Percentiles rank a stretch among this genome's conserved stretches.
These are phyloP conservation scores for Prorops nasuta DNA, from an alignment of 1,140 invertebrate species.

Conservation along the genomic window DNA sequence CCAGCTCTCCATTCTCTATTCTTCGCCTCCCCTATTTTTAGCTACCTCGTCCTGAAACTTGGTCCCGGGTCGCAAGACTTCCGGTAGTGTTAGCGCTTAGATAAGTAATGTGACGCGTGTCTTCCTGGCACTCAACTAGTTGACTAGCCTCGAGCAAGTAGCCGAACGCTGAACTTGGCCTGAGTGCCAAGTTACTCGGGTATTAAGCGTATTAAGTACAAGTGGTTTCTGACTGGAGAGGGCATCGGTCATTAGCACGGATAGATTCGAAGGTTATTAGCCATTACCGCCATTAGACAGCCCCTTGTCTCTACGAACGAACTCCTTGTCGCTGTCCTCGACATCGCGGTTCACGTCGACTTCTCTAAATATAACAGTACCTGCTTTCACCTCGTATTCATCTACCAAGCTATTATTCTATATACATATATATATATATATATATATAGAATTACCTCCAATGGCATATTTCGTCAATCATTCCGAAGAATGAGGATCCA, in stretches of 20 bases:
- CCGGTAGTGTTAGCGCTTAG: conserved; percentile 27
- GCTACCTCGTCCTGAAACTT: conserved; percentile 3
- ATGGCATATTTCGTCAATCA: too few species aligned
- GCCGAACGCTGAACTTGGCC: conserved; percentile 29
- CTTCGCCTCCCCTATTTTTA: conserved; percentile 7
- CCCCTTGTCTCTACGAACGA: conserved; percentile 27
- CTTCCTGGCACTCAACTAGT: conserved; percentile 13
- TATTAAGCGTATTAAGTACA: conserved; percentile 46
- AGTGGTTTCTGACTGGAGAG: conserved; percentile 35
- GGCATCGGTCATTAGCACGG: conserved; percentile 48
- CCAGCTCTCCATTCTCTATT: conserved; percentile 4
- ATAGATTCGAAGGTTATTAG: conserved; percentile 53
- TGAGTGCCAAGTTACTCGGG: conserved; percentile 44
- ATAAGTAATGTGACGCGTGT: conserved; percentile 39
- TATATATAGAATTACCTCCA: too few species aligned
- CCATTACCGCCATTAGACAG: conserved; percentile 43
- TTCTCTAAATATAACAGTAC: too few species aligned
- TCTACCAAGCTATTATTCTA: too few species aligned
- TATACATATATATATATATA: too few species aligned
- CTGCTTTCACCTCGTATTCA: too few species aligned
- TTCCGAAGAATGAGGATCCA: too few species aligned
- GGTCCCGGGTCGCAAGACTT: conserved; percentile 11
- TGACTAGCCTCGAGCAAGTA: not conserved
- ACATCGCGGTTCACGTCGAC: too few species aligned
- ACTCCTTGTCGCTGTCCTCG: conserved; percentile 20